Percentiles rank a stretch among this genome's conserved stretches.
These are phyloP conservation scores for Alviniconcha marisindica DNA, from an alignment of 1,140 invertebrate genomes.

Conservation along the genomic window DNA sequence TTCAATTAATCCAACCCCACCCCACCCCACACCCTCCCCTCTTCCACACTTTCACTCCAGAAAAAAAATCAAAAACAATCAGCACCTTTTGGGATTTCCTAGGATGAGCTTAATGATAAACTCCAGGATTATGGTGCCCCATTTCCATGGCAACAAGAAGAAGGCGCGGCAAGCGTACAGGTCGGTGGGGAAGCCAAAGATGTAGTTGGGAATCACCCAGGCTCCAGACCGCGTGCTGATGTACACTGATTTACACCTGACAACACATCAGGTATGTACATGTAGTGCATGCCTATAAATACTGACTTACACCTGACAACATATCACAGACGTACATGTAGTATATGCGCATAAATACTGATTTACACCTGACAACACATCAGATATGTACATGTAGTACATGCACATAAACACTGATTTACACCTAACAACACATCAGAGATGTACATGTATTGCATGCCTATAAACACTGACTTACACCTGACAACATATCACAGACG, in stretches of 20 bases:
- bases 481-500: too few species aligned
- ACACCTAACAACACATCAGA: not conserved
- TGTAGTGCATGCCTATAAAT: too few species aligned
- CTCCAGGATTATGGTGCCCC: constrained; percentile 64
- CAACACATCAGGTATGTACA: not conserved
- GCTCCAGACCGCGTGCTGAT: constrained; percentile 72
- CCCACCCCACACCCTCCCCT: not conserved
- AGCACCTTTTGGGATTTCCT: constrained; percentile 68
- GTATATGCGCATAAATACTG: too few species aligned
- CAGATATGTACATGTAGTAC: too few species aligned
- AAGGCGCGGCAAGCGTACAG: constrained; percentile 69
- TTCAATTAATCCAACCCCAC: not conserved
- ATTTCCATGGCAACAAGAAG: constrained; percentile 62
- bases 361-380: too few species aligned
- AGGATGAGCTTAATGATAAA: constrained; percentile 60
- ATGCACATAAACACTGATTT: not conserved
- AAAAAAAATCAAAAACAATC: not conserved
- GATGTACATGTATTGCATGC: too few species aligned
- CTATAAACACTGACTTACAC: too few species aligned
- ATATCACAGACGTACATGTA: too few species aligned
- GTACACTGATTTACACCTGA: constrained; percentile 68
- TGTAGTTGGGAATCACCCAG: constrained; percentile 72
- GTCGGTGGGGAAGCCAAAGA: constrained; percentile 69
- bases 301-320: too few species aligned
- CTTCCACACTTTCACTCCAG: too few species aligned